Conservation (phyloP, 2,888 invertebrate species). For the Micropterix aruncella region DNA sequence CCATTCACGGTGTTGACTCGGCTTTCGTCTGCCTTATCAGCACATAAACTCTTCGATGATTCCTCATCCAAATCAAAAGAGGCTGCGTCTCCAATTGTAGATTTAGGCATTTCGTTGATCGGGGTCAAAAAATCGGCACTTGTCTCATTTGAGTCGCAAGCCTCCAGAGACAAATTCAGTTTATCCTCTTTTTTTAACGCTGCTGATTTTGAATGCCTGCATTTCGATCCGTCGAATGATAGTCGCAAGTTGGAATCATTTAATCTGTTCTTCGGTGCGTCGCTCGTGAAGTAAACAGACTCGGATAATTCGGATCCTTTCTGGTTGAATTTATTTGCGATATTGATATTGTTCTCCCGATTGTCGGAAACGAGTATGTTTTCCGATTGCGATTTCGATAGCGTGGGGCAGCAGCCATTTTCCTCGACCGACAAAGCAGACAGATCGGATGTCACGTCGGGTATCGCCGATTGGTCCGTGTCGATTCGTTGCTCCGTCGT, state of each 20-base stretch:
- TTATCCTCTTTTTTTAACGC: constrained; percentile 25
- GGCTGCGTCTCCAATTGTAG: constrained; percentile 16
- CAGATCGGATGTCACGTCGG: constrained; percentile 34
- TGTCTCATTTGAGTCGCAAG: constrained; percentile 36
- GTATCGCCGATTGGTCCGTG: constrained; percentile 26
- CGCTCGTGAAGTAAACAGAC: constrained; percentile 31
- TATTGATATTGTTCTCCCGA: constrained; percentile 20
- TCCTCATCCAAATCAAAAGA: constrained; percentile 32
- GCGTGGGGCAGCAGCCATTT: constrained; percentile 30
- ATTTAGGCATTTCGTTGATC: constrained; percentile 36
- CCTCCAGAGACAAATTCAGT: constrained; percentile 31
- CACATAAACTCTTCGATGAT: constrained; percentile 30
- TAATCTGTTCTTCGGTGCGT: constrained; percentile 23
- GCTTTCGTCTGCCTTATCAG: constrained; percentile 24
- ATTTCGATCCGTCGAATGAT: constrained; percentile 33
- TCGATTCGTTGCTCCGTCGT: constrained; percentile 32
- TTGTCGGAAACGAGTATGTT: constrained; percentile 34
- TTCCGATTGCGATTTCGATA: constrained; percentile 35
- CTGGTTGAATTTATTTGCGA: constrained; percentile 21
- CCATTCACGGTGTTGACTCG: constrained; percentile 27
- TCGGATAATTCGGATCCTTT: constrained; percentile 21
- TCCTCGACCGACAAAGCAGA: constrained; percentile 37
- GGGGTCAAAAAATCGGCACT: constrained; percentile 37
- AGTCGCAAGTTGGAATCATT: constrained; percentile 29
- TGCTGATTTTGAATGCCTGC: constrained; percentile 22